phyloP scores from a whole-genome alignment of 2,113 vertebrate genomes.

The Lynx canadensis region DNA sequence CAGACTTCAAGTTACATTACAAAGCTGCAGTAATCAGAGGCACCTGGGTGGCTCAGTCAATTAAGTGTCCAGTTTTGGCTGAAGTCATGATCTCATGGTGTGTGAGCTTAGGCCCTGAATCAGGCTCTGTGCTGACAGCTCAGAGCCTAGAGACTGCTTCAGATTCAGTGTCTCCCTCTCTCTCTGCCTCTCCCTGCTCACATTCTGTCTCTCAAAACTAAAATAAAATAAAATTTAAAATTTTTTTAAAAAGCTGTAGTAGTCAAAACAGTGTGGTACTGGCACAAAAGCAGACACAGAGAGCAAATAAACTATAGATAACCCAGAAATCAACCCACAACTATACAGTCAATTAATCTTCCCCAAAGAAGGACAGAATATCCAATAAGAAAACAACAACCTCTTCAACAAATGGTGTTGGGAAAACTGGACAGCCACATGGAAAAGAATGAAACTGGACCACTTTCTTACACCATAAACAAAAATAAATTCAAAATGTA shows the following conservation, averaged over 20 bases:
- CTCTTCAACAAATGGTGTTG: neutral
- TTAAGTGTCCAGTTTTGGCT: too few relatives aligned
- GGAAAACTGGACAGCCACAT: neutral
- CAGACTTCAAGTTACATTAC: neutral
- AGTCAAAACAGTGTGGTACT: neutral
- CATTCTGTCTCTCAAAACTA: too few relatives aligned
- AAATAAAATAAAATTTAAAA: too few relatives aligned
- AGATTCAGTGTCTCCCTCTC: too few relatives aligned
- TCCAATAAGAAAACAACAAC: neutral
- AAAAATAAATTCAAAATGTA: neutral
- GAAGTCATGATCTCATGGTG: too few relatives aligned
- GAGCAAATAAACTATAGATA: neutral
- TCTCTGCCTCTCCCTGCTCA: too few relatives aligned
- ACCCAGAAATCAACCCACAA: neutral
- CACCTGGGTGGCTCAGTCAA: too few relatives aligned
- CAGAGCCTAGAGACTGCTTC: too few relatives aligned
- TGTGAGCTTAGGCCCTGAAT: too few relatives aligned
- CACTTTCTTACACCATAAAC: neutral
- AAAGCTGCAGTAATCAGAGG: neutral
- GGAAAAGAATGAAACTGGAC: neutral
- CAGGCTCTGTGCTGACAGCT: too few relatives aligned
- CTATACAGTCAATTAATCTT: neutral
- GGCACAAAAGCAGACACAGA: neutral
- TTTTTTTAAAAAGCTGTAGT: neutral
- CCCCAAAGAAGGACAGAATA: neutral